phyloP scores from a whole-genome alignment of 2,797 vertebrate genomes.

The Diceros bicornis region DNA sequence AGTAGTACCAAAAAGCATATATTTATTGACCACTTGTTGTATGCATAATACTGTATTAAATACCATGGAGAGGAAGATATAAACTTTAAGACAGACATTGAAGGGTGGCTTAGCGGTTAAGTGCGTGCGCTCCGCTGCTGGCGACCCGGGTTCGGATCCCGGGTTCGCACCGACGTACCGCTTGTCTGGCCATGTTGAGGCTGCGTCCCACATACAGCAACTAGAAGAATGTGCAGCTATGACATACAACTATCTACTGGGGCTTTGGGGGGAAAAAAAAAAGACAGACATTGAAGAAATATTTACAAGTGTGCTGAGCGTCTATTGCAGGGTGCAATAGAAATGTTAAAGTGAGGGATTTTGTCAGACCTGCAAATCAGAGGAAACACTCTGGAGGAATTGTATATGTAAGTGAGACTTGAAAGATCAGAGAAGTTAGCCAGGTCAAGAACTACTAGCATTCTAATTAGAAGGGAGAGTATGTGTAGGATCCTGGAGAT shows the following conservation, averaged over 20 bases:
- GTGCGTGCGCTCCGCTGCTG: too few relatives aligned
- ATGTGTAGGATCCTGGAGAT: not conserved
- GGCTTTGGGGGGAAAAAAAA: not conserved
- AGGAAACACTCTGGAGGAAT: not conserved
- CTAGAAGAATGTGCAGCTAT: too few relatives aligned
- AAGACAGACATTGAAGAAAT: constrained; percentile 5
- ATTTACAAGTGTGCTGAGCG: not conserved
- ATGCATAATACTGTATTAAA: constrained; percentile 34
- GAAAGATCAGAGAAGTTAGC: constrained; percentile 49
- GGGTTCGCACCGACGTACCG: too few relatives aligned
- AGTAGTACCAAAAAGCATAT: not conserved
- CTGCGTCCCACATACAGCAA: too few relatives aligned
- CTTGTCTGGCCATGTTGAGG: too few relatives aligned
- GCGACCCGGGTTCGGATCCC: too few relatives aligned
- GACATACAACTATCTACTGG: too few relatives aligned
- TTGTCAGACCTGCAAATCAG: constrained; percentile 38
- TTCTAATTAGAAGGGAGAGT: not conserved
- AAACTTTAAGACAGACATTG: not conserved
- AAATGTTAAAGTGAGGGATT: constrained; percentile 30
- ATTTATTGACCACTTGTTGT: constrained; percentile 35
- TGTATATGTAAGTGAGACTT: constrained; percentile 15
- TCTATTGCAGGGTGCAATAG: not conserved
- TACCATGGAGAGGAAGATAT: not conserved
- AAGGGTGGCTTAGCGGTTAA: not conserved
- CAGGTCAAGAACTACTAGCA: not conserved